phyloP scores from a whole-genome alignment of 1,140 invertebrate genomes.

The Leptinotarsa texana region DNA sequence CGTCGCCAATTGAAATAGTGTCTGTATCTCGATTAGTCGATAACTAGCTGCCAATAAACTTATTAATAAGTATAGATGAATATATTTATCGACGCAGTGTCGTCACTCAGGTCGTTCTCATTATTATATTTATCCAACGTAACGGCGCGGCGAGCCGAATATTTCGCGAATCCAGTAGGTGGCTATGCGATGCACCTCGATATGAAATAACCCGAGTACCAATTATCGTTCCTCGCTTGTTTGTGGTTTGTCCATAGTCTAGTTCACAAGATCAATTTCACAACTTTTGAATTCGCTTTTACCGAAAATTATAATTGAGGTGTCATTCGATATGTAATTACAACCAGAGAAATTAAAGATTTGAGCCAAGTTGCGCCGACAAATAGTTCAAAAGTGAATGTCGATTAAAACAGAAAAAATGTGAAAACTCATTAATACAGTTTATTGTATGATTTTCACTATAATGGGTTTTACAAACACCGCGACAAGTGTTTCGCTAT shows the following conservation, averaged over 20 bases:
- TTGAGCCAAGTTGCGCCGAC: too few species aligned
- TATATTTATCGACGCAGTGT: slow-evolving; percentile 6
- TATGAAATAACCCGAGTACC: not conserved
- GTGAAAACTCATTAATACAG: too few species aligned
- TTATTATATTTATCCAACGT: slow-evolving; percentile 12
- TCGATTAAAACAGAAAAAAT: too few species aligned
- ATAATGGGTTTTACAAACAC: too few species aligned
- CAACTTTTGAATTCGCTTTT: too few species aligned
- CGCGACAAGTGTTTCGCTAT: too few species aligned
- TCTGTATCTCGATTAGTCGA: not conserved
- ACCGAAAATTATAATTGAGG: too few species aligned
- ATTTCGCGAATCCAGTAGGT: not conserved
- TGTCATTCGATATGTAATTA: too few species aligned
- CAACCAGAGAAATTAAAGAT: too few species aligned
- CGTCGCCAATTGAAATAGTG: not conserved
- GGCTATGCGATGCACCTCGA: not conserved
- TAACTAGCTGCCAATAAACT: not conserved
- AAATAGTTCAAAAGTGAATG: too few species aligned
- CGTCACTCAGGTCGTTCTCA: slow-evolving; percentile 7
- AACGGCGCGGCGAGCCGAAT: not conserved
- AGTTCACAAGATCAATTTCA: too few species aligned
- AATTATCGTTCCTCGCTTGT: not conserved
- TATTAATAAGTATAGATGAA: slow-evolving; percentile 11
- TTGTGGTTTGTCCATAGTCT: not conserved
- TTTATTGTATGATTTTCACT: too few species aligned